phyloP scores from a whole-genome alignment of 2,888 invertebrate genomes.

The Allacma fusca region DNA sequence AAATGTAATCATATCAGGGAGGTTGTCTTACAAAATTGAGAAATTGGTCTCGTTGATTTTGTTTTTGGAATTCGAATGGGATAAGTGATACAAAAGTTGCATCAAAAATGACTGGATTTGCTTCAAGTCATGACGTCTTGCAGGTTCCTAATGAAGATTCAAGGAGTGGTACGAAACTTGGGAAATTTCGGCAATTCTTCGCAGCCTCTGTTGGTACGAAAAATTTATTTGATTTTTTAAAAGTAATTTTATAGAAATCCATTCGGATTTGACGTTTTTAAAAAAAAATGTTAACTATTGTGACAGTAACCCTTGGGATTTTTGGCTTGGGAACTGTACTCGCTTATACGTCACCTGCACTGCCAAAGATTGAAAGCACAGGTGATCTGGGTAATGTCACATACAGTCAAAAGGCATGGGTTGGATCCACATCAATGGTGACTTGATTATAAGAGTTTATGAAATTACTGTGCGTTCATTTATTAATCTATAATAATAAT shows the following conservation, averaged over 20 bases:
- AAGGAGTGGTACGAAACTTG: not conserved
- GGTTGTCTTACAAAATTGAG: no score
- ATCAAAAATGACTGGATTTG: no score
- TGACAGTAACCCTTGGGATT: slow-evolving; percentile 53
- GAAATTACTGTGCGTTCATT: no score
- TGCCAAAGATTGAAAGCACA: slow-evolving; percentile 50
- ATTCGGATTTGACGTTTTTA: no score
- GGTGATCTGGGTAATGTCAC: slow-evolving; percentile 63
- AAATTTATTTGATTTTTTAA: not conserved
- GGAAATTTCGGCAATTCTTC: not conserved
- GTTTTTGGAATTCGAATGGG: no score
- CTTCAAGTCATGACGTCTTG: no score
- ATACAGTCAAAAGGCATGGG: slow-evolving; percentile 67
- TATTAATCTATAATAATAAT: no score
- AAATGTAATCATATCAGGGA: no score
- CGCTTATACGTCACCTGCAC: slow-evolving; percentile 53
- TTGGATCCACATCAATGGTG: slow-evolving; percentile 67
- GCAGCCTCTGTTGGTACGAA: slow-evolving; percentile 18
- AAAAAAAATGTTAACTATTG: not conserved
- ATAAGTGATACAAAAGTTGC: no score
- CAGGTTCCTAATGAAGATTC: no score
- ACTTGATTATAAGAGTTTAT: not conserved
- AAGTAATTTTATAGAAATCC: no score
- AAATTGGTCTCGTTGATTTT: no score
- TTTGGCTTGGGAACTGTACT: slow-evolving; percentile 58